Base-by-base conservation (phyloP, 2,888 invertebrate genomes). In the Tuberolachnus salignus region DNA sequence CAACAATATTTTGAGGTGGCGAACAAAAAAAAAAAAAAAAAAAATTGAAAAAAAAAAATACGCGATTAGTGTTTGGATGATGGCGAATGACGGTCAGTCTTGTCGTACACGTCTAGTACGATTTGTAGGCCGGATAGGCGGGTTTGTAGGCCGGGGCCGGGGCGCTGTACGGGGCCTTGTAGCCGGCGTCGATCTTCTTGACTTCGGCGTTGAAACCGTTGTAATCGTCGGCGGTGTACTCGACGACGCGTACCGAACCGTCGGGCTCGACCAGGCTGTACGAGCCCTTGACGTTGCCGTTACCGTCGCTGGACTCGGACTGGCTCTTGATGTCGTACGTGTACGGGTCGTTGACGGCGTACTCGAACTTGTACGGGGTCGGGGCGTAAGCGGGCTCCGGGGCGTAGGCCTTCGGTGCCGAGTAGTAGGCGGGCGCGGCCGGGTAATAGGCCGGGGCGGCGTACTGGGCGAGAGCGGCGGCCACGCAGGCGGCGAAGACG, bases 401-500 rank as follows among this genome's bases (percentile, higher is more conserved):
- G 14, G 11, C 14, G 75, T 75, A 80, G 55, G 80, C 81, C 80
- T 73, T 67, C 23, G 23, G 23, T 2, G 75, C 14, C n/a, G 61
- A 0, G 42, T 3, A 3, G 82, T 26, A 49, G 10, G 16, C 16
- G 23, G 70, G 34, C 8, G n/a, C 44, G 16, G 73, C 80, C 59
- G 81, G 74, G 0, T 51, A 11, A 14, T 46, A 46, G 11, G 73
- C 57, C 14, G 46, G 71, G 1, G 55, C 26, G 26, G 23, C 23
- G 64, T 74, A 74, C 57, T 80, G 81, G 10, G 85, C 1, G 84
- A 83, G 57, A 80, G 75, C 19, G 83, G 83, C 82, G 83, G 82
- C 75, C 81, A 57, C 6, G 67, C 73, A 74, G 21, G 81, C 51
- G 61, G 72, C 46, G 70, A 80, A 73, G 42, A 73, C 10, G 34